Percentiles rank a stretch among this genome's conserved stretches.
These are phyloP conservation scores for Pseudochaenichthys georgianus DNA, from an alignment of 2,797 vertebrate species.

Conservation along the genomic window DNA sequence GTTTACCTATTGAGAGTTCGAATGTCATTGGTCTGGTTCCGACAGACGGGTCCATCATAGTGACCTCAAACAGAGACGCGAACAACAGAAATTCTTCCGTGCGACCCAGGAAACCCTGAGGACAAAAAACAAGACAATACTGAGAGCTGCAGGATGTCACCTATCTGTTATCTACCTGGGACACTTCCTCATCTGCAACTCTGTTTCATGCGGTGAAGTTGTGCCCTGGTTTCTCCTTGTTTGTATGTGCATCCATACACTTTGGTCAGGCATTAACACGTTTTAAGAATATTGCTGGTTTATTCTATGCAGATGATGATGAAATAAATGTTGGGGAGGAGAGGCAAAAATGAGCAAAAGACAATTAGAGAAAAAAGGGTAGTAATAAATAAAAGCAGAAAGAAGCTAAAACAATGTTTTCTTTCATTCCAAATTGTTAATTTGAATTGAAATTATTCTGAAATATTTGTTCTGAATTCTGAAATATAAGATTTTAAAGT, in stretches of 20 bases:
- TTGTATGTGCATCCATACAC: not conserved
- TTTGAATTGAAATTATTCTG: not conserved
- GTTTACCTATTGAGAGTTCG: conserved; percentile 92
- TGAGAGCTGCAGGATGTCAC: not conserved
- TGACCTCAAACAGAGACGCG: conserved; percentile 92
- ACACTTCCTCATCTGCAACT: not conserved
- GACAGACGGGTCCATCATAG: conserved; percentile 91
- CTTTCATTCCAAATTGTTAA: not conserved
- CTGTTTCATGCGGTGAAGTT: not conserved
- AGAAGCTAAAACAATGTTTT: not conserved
- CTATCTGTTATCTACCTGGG: not conserved
- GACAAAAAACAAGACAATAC: not conserved
- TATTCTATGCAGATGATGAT: conserved; percentile 8
- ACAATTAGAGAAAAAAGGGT: not conserved
- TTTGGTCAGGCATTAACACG: not conserved
- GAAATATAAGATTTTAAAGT: too few relatives aligned
- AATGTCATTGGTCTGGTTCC: conserved; percentile 87
- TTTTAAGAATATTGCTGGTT: not conserved
- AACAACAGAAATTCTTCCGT: conserved; percentile 94
- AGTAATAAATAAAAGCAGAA: not conserved
- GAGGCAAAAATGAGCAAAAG: too few relatives aligned
- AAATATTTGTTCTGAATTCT: too few relatives aligned
- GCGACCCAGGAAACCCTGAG: conserved; percentile 87
- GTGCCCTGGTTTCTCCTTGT: not conserved
- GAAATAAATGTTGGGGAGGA: not conserved